These are phyloP conservation scores for Aphelenchoides avenae DNA, from an alignment of 1,140 invertebrate genomes.

Conservation along the genomic window DNA sequence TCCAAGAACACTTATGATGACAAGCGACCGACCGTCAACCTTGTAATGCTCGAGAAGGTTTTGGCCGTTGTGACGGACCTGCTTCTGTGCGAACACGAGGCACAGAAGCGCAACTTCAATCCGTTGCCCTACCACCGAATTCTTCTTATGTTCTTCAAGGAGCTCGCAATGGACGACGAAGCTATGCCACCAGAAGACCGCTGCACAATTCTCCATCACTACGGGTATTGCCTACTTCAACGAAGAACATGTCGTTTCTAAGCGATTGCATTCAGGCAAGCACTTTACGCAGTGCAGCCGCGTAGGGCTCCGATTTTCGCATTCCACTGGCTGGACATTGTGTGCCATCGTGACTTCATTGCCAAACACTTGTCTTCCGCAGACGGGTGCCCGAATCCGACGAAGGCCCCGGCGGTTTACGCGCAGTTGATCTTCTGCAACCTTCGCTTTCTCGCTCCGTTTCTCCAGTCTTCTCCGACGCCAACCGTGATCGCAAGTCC, in stretches of 20 bases:
- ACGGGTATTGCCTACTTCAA: slow-evolving; percentile 59
- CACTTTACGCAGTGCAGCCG: slow-evolving; percentile 68
- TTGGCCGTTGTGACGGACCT: slow-evolving; percentile 92
- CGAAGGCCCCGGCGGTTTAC: slow-evolving; percentile 66
- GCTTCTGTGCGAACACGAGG: slow-evolving; percentile 86
- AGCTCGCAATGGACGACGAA: slow-evolving; percentile 84
- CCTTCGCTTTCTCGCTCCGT: slow-evolving; percentile 91
- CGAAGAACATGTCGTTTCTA: neutral
- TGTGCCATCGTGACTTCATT: slow-evolving; percentile 90
- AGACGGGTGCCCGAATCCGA: slow-evolving; percentile 62
- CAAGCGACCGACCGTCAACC: slow-evolving; percentile 84
- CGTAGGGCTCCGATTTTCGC: slow-evolving; percentile 90
- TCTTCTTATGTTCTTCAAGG: slow-evolving; percentile 92
- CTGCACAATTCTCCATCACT: slow-evolving; percentile 68
- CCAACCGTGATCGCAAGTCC: slow-evolving; percentile 83
- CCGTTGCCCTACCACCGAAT: slow-evolving; percentile 93
- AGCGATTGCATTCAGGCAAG: neutral
- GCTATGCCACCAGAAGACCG: slow-evolving; percentile 82
- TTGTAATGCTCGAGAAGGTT: slow-evolving; percentile 89
- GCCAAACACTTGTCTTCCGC: slow-evolving; percentile 78
- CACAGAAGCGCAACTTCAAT: slow-evolving; percentile 77
- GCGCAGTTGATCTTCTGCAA: slow-evolving; percentile 83
- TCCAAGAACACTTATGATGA: slow-evolving; percentile 73
- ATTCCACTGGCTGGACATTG: slow-evolving; percentile 93
- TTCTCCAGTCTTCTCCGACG: slow-evolving; percentile 88